Percentiles rank a stretch among this genome's conserved stretches.
Evolutionary conservation across 1,140 invertebrate genomes (phyloP).

Genomic region (Ctenoplectra terminalis): DNA sequence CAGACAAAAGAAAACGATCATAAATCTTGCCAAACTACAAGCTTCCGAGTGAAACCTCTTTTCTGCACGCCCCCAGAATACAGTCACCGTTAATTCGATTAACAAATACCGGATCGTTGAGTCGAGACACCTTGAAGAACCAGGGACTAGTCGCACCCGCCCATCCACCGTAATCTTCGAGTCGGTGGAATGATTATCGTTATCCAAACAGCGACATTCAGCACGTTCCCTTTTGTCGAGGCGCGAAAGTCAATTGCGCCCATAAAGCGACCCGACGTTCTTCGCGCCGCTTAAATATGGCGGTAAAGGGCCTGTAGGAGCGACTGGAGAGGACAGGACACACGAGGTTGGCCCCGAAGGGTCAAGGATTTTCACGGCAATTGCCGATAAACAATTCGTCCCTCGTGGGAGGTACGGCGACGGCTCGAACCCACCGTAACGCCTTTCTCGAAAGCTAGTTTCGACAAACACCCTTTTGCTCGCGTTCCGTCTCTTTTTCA

Average conservation of each 20-base stretch:
- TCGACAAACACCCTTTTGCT: constrained; percentile 48
- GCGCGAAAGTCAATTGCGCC: background rate
- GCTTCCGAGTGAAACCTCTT: background rate
- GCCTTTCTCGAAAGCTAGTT: constrained; percentile 57
- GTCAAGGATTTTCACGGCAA: constrained; percentile 56
- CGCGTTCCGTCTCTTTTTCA: background rate
- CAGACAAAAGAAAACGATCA: too few relatives aligned
- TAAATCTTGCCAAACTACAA: background rate
- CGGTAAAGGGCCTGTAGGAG: background rate
- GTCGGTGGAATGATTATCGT: background rate
- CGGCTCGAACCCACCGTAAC: constrained; percentile 38
- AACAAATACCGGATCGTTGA: background rate
- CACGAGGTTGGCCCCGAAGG: background rate
- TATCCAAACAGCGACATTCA: background rate
- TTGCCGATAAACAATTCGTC: constrained; percentile 57
- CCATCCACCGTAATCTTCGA: background rate
- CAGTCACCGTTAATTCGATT: background rate
- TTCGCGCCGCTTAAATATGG: background rate
- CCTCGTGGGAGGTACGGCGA: constrained; percentile 37
- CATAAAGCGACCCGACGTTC: background rate
- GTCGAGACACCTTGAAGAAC: background rate
- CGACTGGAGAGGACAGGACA: too few relatives aligned
- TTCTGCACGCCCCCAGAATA: accelerated
- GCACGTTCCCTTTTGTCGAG: background rate
- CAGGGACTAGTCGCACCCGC: background rate